These are phyloP conservation scores for Malthinus flaveolus DNA, from an alignment of 2,888 invertebrate species.

Conservation along the genomic window DNA sequence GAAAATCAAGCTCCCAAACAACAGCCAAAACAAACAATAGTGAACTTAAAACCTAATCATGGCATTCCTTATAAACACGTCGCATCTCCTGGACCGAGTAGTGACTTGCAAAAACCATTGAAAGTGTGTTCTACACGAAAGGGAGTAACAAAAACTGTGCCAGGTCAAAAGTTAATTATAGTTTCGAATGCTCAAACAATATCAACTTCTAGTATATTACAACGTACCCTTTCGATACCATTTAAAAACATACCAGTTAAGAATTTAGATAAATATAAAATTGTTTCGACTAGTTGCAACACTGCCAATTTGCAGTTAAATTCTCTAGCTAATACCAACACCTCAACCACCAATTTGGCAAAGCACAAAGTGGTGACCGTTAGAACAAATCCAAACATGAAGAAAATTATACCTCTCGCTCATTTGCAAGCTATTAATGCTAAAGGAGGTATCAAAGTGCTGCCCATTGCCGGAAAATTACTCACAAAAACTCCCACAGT, in stretches of 20 bases:
- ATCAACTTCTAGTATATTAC: conserved; percentile 50
- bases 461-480: conserved; percentile 49
- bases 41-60: conserved; percentile 39
- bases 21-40: conserved; percentile 37
- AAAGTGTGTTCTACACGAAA: conserved; percentile 47
- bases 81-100: conserved; percentile 34
- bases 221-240: conserved; percentile 50
- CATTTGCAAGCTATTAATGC: conserved; percentile 52
- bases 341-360: conserved; percentile 35
- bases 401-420: conserved; percentile 51
- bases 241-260: conserved; percentile 52
- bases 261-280: conserved; percentile 53
- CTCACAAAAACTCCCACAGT: conserved; percentile 44
- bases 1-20: conserved; percentile 44
- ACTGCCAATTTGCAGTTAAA: conserved; percentile 29
- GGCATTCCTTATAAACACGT: conserved; percentile 40
- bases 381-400: conserved; percentile 44
- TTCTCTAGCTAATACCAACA: conserved; percentile 30
- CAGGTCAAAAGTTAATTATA: conserved; percentile 52
- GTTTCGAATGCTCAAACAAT: conserved; percentile 51
- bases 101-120: conserved; percentile 40
- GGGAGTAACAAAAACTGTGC: conserved; percentile 41
- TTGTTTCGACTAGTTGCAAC: conserved; percentile 37
- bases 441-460: conserved; percentile 51
- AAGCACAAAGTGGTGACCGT: conserved; percentile 53